Conservation (phyloP, 1,140 invertebrate species). For the Leptinotarsa texana region DNA sequence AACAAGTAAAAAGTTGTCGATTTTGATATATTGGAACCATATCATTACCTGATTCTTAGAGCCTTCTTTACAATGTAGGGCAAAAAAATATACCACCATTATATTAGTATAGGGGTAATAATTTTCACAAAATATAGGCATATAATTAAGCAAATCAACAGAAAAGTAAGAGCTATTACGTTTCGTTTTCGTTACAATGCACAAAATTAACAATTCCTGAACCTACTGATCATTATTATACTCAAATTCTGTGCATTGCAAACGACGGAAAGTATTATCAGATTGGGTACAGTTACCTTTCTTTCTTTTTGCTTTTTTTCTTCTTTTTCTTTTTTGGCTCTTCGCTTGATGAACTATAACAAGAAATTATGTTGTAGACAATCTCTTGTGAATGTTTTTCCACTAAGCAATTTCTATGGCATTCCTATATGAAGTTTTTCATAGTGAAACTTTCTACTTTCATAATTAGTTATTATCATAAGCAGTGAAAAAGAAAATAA, state of each 20-base stretch:
- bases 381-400: too few relatives aligned
- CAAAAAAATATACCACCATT: slow-evolving; percentile 52
- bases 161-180: too few relatives aligned
- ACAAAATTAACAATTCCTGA: not conserved
- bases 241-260: not conserved
- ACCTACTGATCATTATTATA: not conserved
- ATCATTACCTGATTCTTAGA: slow-evolving; percentile 48
- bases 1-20: slow-evolving; percentile 39
- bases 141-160: too few relatives aligned
- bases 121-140: too few relatives aligned
- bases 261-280: not conserved
- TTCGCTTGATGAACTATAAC: slow-evolving; percentile 63
- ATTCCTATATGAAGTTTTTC: not conserved
- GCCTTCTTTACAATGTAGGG: slow-evolving; percentile 47
- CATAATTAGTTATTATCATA: not conserved
- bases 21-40: slow-evolving; percentile 36
- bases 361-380: slow-evolving; percentile 16
- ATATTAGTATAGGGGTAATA: slow-evolving; percentile 46
- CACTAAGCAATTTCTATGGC: too few relatives aligned
- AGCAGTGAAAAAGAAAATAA: too few relatives aligned
- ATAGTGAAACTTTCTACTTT: not conserved
- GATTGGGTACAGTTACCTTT: slow-evolving; percentile 60
- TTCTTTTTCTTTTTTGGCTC: slow-evolving; percentile 72
- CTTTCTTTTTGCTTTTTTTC: slow-evolving; percentile 70
- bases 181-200: not conserved